These are phyloP conservation scores for Apamea epomidion DNA, from an alignment of 2,888 invertebrate genomes.

Conservation along the genomic window DNA sequence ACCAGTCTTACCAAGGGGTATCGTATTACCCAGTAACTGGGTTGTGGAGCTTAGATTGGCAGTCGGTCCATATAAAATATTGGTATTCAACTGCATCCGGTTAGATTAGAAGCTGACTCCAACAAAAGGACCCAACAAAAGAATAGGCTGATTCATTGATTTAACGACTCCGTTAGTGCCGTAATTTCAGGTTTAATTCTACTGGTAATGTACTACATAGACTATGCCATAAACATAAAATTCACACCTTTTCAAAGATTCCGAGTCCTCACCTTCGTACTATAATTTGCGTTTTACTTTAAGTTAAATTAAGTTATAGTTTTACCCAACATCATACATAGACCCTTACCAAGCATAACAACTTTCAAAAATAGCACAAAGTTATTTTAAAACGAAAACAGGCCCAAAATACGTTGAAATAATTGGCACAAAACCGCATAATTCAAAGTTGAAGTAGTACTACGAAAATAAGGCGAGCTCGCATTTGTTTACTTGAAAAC, in stretches of 20 bases:
- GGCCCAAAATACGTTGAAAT: slow-evolving; percentile 18
- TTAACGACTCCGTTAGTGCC: not conserved
- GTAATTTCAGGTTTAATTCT: not conserved
- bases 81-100: no score
- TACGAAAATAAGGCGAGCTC: slow-evolving; percentile 38
- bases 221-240: not conserved
- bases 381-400: slow-evolving; percentile 10
- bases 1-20: no score
- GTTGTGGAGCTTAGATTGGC: no score
- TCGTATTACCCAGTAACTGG: no score
- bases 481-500: slow-evolving; percentile 58
- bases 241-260: no score
- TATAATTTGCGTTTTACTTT: not conserved
- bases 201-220: not conserved
- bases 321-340: not conserved
- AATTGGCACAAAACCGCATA: slow-evolving; percentile 33
- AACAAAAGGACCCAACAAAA: no score
- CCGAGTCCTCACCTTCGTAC: not conserved
- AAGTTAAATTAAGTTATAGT: not conserved
- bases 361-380: not conserved
- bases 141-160: not conserved
- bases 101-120: no score
- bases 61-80: no score
- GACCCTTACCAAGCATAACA: no score
- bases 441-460: slow-evolving; percentile 44